Evolutionary conservation across 2,797 vertebrate species (phyloP).

Genomic region (Scolopax bukidnonensis): DNA sequence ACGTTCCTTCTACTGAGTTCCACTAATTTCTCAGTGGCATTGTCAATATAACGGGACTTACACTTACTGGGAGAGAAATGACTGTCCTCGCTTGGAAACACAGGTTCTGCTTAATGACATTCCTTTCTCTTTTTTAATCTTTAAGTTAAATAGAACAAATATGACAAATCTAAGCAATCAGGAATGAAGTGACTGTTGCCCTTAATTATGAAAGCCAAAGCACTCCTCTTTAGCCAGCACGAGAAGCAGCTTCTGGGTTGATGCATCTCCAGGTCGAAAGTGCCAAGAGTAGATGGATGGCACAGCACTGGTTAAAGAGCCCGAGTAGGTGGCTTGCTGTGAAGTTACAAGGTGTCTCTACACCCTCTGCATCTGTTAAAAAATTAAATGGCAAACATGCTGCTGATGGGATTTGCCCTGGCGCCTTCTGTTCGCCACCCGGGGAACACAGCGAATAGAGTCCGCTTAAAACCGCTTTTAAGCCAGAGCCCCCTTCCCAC

Average conservation of each 20-base stretch:
- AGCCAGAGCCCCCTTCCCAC: not conserved
- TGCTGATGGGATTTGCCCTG: not conserved
- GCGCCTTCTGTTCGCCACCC: not conserved
- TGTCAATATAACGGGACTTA: constrained; percentile 9
- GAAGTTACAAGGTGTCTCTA: not conserved
- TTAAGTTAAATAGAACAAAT: not conserved
- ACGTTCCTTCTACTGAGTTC: constrained; percentile 5
- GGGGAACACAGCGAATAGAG: not conserved
- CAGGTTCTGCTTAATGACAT: not conserved
- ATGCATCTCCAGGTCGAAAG: not conserved
- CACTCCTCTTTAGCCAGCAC: not conserved
- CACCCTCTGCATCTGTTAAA: not conserved
- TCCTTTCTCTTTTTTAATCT: not conserved
- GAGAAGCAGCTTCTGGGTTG: not conserved
- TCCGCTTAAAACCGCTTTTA: not conserved
- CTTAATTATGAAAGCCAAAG: not conserved
- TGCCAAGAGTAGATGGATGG: not conserved
- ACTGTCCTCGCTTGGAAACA: constrained; percentile 15
- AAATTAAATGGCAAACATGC: not conserved
- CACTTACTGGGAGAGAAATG: constrained; percentile 26
- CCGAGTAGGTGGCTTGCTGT: not conserved
- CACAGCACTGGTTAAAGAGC: not conserved
- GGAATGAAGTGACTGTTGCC: not conserved
- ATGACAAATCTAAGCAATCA: not conserved
- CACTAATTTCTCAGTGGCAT: constrained; percentile 31